Base-by-base conservation (phyloP, 2,113 vertebrate genomes). In the Anarrhichthys ocellatus region DNA sequence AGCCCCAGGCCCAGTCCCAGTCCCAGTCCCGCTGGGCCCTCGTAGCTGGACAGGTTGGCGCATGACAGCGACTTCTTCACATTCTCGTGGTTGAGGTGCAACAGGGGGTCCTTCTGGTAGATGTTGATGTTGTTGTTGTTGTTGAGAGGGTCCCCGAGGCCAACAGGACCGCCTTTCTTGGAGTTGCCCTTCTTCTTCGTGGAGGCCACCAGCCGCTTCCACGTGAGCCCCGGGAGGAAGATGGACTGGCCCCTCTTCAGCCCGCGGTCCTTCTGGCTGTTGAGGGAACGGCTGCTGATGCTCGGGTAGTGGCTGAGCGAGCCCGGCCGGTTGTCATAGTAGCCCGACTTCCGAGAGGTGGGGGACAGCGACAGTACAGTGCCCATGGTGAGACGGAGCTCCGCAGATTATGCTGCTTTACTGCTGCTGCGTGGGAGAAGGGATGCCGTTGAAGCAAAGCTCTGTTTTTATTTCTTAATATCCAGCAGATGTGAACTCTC, bases 151-250 rank as follows among this genome's bases (percentile, higher is more conserved):
- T 92, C 93, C 0, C 78, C 82, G 0, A 88, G 78, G 4, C 59
- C 58, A 2, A 61, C 85, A 0, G 83, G 90, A 1, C 62, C 46
- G 0, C 81, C 79, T 70, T 95, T 96, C 73, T 93, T 95, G 18
- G 93, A 81, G 83, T 89, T 87, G 14, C 93, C 87, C 34, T 94
- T 94, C 84, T 96, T 96, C 89, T 95, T 96, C 10, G 96, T 96
- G 1, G 96, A 95, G 54, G 96, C 95, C 63, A 96, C 96, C 46
- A 96, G 92, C 1, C 96, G 93, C 78, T 96, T 96, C 96, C 96
- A 96, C 0, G 95, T 96, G 58, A 96, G 93, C 0, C 94, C 95
- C 0, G 96, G 95, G 2, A 96, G 95, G 80, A 96, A 95, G 80
- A 96, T 95, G 78, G 96, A 95, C 81, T 95, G 95, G 17, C 94